Percentiles rank a stretch among this genome's conserved stretches.
Evolutionary conservation across 2,888 invertebrate genomes (phyloP).

Genomic region (Branchipolynoe longqiensis): DNA sequence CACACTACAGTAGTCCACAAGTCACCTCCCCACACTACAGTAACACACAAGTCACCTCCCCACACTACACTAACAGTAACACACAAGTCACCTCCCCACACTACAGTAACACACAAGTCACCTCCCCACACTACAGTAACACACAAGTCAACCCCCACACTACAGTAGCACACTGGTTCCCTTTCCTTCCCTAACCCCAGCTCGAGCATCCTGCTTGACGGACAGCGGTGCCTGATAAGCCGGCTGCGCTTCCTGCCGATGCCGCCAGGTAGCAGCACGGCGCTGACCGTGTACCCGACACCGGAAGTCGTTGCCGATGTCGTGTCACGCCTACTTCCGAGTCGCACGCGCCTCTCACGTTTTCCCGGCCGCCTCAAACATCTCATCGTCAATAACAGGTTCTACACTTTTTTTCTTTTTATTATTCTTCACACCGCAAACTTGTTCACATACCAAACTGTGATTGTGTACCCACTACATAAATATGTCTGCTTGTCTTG

Average conservation of each 20-base stretch:
- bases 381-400: conserved; percentile 43
- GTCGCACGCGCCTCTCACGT: neutral
- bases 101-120: too few species aligned
- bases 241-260: neutral
- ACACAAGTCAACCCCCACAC: neutral
- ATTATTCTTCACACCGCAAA: too few species aligned
- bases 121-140: neutral
- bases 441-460: too few species aligned
- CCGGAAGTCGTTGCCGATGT: conserved; percentile 2
- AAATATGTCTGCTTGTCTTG: too few species aligned
- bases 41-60: too few species aligned
- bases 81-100: too few species aligned
- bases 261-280: neutral
- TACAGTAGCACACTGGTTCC: neutral
- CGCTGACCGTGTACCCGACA: neutral
- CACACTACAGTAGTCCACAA: too few species aligned
- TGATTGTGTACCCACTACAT: too few species aligned
- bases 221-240: neutral
- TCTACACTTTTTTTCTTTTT: too few species aligned
- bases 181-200: neutral
- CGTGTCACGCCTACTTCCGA: neutral
- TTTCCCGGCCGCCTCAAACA: conserved; percentile 8
- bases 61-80: too few species aligned
- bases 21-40: too few species aligned
- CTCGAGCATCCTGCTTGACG: conserved; percentile 6